Evolutionary conservation across 2,113 vertebrate genomes (phyloP).

Genomic region (Calidris pugnax): DNA sequence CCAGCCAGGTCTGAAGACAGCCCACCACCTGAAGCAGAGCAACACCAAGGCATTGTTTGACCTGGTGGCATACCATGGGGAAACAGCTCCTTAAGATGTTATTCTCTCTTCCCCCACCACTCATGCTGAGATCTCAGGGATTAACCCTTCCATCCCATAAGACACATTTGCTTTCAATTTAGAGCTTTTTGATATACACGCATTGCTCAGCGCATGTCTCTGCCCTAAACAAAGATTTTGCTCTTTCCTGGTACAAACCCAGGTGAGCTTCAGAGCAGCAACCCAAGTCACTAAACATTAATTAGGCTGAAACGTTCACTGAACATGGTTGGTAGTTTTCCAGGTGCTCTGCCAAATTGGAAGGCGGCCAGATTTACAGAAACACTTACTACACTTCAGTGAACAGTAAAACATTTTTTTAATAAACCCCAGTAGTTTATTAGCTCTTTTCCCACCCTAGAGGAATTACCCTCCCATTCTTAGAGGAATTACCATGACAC

Average conservation of each 20-base stretch:
- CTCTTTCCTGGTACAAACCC: background rate
- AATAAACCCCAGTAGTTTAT: background rate
- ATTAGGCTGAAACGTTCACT: background rate
- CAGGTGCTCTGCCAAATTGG: background rate
- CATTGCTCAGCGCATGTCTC: accelerated
- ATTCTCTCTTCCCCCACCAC: background rate
- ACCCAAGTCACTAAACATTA: background rate
- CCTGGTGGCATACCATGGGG: background rate
- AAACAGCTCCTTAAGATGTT: background rate
- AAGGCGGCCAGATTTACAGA: background rate
- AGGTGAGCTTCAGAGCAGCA: background rate
- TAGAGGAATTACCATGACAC: background rate
- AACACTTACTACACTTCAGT: background rate
- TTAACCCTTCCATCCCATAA: background rate
- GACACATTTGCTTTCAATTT: background rate
- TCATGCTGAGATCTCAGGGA: background rate
- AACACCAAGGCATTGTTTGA: background rate
- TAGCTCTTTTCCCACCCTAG: background rate
- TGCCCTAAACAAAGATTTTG: background rate
- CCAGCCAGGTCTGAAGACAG: background rate
- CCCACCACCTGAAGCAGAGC: background rate
- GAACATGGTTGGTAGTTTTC: background rate
- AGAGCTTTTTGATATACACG: background rate
- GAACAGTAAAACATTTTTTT: background rate
- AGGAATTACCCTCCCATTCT: no score